Evolutionary conservation across 1,140 invertebrate genomes (phyloP).

Genomic region (Drosophila parvula): DNA sequence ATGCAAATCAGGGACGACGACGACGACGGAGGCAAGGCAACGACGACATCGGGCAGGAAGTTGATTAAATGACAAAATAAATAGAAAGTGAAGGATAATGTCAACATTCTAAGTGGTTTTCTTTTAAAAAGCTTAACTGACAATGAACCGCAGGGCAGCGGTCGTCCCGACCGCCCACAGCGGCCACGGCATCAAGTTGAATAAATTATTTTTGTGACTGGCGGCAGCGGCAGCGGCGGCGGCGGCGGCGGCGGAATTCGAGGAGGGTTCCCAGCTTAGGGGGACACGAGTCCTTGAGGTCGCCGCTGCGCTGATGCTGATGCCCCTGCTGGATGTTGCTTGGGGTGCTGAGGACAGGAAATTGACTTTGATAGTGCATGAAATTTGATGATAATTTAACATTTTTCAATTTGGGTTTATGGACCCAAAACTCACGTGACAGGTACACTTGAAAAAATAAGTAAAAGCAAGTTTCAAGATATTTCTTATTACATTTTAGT

Average conservation of each 20-base stretch:
- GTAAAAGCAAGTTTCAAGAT: too few species aligned
- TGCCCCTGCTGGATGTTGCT: background rate
- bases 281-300: slow-evolving; percentile 25
- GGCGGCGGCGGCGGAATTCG: slow-evolving; percentile 2
- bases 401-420: slow-evolving; percentile 62
- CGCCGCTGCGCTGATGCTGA: background rate
- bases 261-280: slow-evolving; percentile 7
- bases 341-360: slow-evolving; percentile 49
- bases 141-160: slow-evolving; percentile 80
- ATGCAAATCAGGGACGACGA: slow-evolving; percentile 68
- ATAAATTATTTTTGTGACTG: slow-evolving; percentile 78
- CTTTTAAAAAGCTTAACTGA: slow-evolving; percentile 83
- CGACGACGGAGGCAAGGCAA: slow-evolving; percentile 11
- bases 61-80: slow-evolving; percentile 83
- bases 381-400: slow-evolving; percentile 80
- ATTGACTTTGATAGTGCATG: slow-evolving; percentile 82
- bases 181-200: slow-evolving; percentile 70
- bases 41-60: slow-evolving; percentile 61
- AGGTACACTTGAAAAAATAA: slow-evolving; percentile 10
- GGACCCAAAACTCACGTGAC: slow-evolving; percentile 26
- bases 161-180: slow-evolving; percentile 40
- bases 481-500: background rate
- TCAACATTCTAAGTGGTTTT: slow-evolving; percentile 83
- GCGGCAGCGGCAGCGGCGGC: slow-evolving; percentile 19
- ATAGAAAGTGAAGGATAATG: slow-evolving; percentile 83